phyloP scores from a whole-genome alignment of 2,113 vertebrate species.

The Numida meleagris region DNA sequence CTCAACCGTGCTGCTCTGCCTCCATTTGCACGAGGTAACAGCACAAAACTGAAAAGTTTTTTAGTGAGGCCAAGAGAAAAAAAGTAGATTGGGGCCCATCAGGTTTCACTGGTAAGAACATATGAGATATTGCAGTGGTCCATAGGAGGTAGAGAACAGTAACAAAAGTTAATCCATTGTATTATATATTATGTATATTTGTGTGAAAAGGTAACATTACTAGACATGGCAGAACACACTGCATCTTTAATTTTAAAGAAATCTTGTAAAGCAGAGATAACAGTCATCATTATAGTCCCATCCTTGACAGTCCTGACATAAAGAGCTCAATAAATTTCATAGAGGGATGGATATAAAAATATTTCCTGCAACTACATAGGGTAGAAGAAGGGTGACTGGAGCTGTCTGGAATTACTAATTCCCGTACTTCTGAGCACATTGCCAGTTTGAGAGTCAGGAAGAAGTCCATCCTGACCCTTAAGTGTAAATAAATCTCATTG shows the following conservation, averaged over 20 bases:
- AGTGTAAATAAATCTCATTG: neutral
- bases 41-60: neutral
- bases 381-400: neutral
- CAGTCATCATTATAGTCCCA: neutral
- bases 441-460: neutral
- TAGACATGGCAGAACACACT: neutral
- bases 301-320: neutral
- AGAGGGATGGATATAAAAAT: neutral
- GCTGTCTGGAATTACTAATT: neutral
- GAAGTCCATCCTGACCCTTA: neutral
- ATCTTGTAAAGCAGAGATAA: neutral
- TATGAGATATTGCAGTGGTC: neutral
- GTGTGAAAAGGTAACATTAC: neutral
- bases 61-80: neutral
- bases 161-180: neutral
- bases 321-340: neutral
- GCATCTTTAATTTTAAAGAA: neutral
- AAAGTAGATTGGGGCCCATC: neutral
- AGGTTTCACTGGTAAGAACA: neutral
- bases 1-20: neutral
- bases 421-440: neutral
- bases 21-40: neutral
- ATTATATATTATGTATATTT: neutral
- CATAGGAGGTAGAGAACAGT: neutral
- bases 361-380: neutral